These are phyloP conservation scores for Trinorchestia longiramus DNA, from an alignment of 1,140 invertebrate genomes.

Conservation along the genomic window DNA sequence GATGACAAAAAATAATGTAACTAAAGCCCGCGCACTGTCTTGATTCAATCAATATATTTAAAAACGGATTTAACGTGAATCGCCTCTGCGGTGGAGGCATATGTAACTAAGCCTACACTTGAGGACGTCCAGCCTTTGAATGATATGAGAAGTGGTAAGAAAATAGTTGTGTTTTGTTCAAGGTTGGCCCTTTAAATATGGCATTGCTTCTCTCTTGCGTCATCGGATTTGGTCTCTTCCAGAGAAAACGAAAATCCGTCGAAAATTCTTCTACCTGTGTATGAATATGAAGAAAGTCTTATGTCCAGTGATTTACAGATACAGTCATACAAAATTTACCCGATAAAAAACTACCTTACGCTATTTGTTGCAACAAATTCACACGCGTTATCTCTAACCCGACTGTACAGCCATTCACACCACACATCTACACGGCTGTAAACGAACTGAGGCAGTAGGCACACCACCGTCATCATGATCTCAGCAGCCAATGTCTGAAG, in stretches of 20 bases:
- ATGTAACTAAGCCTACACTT: neutral
- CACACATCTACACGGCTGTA: neutral
- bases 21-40: neutral
- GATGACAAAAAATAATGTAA: neutral
- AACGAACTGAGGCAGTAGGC: neutral
- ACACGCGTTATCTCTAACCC: neutral
- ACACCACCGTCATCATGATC: neutral
- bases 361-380: neutral
- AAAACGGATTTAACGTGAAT: neutral
- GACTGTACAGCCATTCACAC: neutral
- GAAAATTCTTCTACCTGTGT: neutral
- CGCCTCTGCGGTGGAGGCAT: neutral
- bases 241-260: neutral
- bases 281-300: neutral
- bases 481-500: neutral
- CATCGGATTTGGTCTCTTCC: neutral
- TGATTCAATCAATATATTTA: neutral
- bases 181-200: slow-evolving; percentile 34
- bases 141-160: neutral
- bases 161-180: slow-evolving; percentile 3
- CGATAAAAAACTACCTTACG: neutral
- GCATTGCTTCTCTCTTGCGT: slow-evolving; percentile 4
- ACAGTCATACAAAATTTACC: neutral
- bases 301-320: neutral
- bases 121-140: neutral